Evolutionary conservation across 2,888 invertebrate genomes (phyloP).

Genomic region (Thereva nobilitata): DNA sequence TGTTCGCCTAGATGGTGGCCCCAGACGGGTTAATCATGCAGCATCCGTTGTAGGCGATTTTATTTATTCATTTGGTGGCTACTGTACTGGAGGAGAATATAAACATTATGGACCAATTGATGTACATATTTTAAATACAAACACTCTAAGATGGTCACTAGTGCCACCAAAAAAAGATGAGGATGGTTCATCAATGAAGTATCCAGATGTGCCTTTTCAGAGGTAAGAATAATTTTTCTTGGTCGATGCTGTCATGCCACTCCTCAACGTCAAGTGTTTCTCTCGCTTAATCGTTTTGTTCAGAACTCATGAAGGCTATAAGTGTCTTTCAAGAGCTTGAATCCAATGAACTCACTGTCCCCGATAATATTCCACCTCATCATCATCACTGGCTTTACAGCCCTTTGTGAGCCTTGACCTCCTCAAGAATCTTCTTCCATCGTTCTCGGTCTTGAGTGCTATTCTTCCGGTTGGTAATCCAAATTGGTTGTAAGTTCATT

Average conservation of each 20-base stretch:
- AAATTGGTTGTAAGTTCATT: too few species aligned
- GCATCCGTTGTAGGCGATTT: slow-evolving; percentile 77
- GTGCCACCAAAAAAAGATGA: slow-evolving; percentile 61
- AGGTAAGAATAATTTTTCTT: slow-evolving; percentile 47
- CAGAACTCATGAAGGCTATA: too few species aligned
- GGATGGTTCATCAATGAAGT: slow-evolving; percentile 55
- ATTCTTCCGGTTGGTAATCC: too few species aligned
- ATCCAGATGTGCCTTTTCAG: slow-evolving; percentile 73
- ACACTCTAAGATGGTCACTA: slow-evolving; percentile 66
- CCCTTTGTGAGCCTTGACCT: too few species aligned
- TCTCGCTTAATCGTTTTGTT: too few species aligned
- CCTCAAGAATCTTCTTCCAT: too few species aligned
- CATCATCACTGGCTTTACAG: too few species aligned
- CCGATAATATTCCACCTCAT: background rate
- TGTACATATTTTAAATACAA: slow-evolving; percentile 80
- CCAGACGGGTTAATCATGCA: slow-evolving; percentile 89
- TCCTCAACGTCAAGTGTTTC: too few species aligned
- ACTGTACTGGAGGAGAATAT: slow-evolving; percentile 79
- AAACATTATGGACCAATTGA: slow-evolving; percentile 78
- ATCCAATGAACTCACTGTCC: too few species aligned
- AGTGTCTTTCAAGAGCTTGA: too few species aligned
- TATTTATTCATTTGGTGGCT: slow-evolving; percentile 91
- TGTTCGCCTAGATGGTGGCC: slow-evolving; percentile 85
- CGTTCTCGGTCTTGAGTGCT: too few species aligned
- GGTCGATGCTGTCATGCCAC: background rate